These are phyloP conservation scores for Carassius gibelio DNA, from an alignment of 2,113 vertebrate genomes.

Conservation along the genomic window DNA sequence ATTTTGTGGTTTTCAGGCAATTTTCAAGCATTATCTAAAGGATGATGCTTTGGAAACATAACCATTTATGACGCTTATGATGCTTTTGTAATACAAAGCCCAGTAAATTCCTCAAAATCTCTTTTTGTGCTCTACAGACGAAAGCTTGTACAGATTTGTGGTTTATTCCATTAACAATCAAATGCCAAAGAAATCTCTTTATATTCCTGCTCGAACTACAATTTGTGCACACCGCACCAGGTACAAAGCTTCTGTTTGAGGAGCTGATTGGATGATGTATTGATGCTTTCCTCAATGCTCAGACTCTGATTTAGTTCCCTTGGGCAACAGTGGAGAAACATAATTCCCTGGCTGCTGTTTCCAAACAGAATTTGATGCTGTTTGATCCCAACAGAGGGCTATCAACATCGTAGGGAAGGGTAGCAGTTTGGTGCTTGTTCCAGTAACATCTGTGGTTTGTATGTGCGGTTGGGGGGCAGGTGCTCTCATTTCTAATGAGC, in stretches of 20 bases:
- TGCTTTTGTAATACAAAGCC: not conserved
- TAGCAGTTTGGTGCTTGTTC: slow-evolving; percentile 17
- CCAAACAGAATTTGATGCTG: slow-evolving; percentile 5
- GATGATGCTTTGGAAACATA: not conserved
- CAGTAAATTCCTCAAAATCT: not conserved
- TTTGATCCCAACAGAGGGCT: not conserved
- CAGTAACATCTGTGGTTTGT: slow-evolving; percentile 2
- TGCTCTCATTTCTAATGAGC: slow-evolving; percentile 19
- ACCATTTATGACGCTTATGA: not conserved
- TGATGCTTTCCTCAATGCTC: slow-evolving; percentile 4
- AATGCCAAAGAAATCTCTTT: not conserved
- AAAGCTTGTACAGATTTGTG: not conserved
- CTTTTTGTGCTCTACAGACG: not conserved
- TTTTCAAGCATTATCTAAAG: not conserved
- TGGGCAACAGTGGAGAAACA: slow-evolving; percentile 12
- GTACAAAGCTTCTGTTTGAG: not conserved
- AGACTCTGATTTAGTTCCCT: slow-evolving; percentile 13
- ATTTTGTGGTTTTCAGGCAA: not conserved
- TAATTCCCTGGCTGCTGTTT: slow-evolving; percentile 9
- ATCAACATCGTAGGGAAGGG: not conserved
- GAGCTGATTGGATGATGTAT: slow-evolving; percentile 36
- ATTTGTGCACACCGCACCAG: not conserved
- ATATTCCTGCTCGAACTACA: not conserved
- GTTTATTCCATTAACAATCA: not conserved
- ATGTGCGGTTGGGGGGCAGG: not conserved